These are phyloP conservation scores for Halictus quadricinctus DNA, from an alignment of 2,888 invertebrate species.

Conservation along the genomic window DNA sequence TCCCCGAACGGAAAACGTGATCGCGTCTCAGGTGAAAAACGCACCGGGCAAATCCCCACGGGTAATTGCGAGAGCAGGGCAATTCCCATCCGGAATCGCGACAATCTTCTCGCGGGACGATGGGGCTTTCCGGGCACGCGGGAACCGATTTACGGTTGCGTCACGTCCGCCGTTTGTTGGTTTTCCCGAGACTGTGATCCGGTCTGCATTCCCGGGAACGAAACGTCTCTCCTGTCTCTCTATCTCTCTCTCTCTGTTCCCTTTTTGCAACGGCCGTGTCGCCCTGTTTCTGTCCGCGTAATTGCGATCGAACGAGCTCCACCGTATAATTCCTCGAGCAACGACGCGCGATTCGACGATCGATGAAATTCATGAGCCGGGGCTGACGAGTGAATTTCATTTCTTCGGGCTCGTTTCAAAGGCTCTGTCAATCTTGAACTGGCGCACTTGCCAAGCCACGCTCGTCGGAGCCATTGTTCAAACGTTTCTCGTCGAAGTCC, in stretches of 20 bases:
- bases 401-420: background rate
- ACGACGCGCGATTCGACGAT: background rate
- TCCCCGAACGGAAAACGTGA: background rate
- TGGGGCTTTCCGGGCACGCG: background rate
- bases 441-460: background rate
- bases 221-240: background rate
- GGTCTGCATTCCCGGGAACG: background rate
- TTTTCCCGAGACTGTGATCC: slow-evolving; percentile 2
- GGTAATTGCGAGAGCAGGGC: background rate
- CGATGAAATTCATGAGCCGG: background rate
- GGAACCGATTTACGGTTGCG: slow-evolving; percentile 7
- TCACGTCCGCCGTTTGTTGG: slow-evolving; percentile 17
- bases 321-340: background rate
- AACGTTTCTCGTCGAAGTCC: background rate
- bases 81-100: slow-evolving; percentile 10
- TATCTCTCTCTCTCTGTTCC: background rate
- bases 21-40: slow-evolving; percentile 6
- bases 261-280: background rate
- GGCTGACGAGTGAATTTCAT: background rate
- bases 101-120: slow-evolving; percentile 6
- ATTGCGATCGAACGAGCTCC: slow-evolving; percentile 1
- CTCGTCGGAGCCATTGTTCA: background rate
- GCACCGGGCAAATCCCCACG: background rate
- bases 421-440: background rate
- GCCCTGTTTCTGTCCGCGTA: background rate